Evolutionary conservation across 37 sponge, comb jelly and placozoan species (phyloP).

Genomic region (Crambe crambe): DNA sequence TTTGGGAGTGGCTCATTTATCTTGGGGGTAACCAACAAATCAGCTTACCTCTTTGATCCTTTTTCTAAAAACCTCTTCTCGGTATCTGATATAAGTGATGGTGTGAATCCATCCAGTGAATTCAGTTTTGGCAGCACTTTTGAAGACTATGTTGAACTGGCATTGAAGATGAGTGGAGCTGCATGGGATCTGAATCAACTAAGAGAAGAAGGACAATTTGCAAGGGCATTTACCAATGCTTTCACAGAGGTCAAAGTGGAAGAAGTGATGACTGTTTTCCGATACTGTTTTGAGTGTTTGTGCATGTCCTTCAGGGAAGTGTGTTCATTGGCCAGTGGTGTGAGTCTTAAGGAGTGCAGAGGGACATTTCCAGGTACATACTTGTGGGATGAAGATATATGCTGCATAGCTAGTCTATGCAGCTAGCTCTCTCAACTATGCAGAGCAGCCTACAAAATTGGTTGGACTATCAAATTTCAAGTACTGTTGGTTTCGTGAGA

Average conservation of each 20-base stretch:
- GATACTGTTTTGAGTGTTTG: slow-evolving; percentile 52
- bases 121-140: slow-evolving; percentile 53
- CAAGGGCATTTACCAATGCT: slow-evolving; percentile 61
- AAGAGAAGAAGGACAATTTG: slow-evolving; percentile 4
- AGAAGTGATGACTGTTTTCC: slow-evolving; percentile 54
- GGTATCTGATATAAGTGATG: not conserved
- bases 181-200: slow-evolving; percentile 82
- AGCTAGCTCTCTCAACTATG: too few relatives aligned
- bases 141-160: slow-evolving; percentile 76
- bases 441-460: too few relatives aligned
- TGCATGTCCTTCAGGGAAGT: slow-evolving; percentile 20
- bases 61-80: slow-evolving; percentile 5
- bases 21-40: slow-evolving; percentile 33
- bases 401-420: too few relatives aligned
- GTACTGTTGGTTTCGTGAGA: too few relatives aligned
- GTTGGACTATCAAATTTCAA: too few relatives aligned
- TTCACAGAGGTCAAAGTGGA: slow-evolving; percentile 68
- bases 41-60: slow-evolving; percentile 41
- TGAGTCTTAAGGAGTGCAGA: slow-evolving; percentile 4
- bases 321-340: slow-evolving; percentile 6
- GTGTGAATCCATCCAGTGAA: not conserved
- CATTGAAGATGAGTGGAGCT: slow-evolving; percentile 50
- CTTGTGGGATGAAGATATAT: not conserved
- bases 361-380: slow-evolving; percentile 40
- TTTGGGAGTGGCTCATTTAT: not conserved